Evolutionary conservation across 2,797 vertebrate genomes (phyloP).

Genomic region (Rhabdophis nuchalis): DNA sequence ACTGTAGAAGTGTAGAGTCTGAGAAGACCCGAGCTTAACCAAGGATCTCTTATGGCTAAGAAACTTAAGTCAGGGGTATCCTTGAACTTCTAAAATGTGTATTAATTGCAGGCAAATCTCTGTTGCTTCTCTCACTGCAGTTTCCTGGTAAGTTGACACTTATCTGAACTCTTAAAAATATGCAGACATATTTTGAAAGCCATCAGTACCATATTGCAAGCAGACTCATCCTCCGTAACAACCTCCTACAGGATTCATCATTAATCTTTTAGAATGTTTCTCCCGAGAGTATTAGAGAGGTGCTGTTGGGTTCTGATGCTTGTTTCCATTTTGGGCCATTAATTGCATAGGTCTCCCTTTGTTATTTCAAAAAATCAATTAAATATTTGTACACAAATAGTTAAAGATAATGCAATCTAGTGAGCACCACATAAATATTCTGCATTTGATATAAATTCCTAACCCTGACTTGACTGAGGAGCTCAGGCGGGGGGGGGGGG

Average conservation of each 20-base stretch:
- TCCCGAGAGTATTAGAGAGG: background rate
- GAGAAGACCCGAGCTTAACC: background rate
- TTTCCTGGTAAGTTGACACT: conserved; percentile 17
- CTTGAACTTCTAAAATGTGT: background rate
- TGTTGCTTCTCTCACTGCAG: background rate
- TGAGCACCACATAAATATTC: background rate
- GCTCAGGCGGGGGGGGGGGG: background rate
- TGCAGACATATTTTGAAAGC: background rate
- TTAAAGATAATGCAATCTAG: background rate
- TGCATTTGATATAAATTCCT: background rate
- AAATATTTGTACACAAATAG: background rate
- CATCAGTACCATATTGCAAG: background rate
- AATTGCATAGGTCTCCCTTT: background rate
- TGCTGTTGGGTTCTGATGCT: background rate
- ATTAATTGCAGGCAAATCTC: background rate
- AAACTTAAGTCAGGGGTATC: background rate
- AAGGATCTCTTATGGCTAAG: background rate
- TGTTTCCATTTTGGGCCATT: background rate
- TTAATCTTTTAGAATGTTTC: conserved; percentile 9
- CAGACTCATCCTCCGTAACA: background rate
- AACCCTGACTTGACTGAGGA: background rate
- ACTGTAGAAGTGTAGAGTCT: background rate
- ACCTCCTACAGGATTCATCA: conserved; percentile 5
- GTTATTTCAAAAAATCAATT: background rate
- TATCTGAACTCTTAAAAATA: background rate